Percentiles rank a stretch among this genome's conserved stretches.
phyloP scores from a whole-genome alignment of 1,140 invertebrate species.

The Grapholita molesta region DNA sequence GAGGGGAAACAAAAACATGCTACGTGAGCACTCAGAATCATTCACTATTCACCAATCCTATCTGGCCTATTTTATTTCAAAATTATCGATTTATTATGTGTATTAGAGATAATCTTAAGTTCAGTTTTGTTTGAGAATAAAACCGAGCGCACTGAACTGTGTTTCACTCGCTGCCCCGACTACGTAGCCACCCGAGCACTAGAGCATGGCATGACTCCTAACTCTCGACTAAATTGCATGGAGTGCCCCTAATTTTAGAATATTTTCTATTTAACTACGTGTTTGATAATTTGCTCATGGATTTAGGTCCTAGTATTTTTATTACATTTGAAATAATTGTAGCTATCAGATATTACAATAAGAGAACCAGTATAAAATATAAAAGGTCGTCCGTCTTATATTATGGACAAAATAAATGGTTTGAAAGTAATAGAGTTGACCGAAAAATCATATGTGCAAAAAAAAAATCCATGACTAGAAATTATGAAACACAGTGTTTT shows the following conservation, averaged over 20 bases:
- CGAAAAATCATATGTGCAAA: background rate
- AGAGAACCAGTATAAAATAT: too few relatives aligned
- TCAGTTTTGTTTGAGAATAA: slow-evolving; percentile 67
- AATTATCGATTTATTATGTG: slow-evolving; percentile 51
- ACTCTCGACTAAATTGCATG: slow-evolving; percentile 57
- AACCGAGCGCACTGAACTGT: slow-evolving; percentile 72
- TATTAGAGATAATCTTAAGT: slow-evolving; percentile 56
- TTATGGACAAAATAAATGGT: too few relatives aligned
- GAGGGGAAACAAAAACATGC: slow-evolving; percentile 29
- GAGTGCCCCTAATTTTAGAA: slow-evolving; percentile 23
- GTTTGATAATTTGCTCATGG: slow-evolving; percentile 35
- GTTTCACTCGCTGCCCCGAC: slow-evolving; percentile 70
- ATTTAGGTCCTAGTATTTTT: background rate
- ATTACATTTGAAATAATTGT: too few relatives aligned
- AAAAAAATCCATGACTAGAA: slow-evolving; percentile 8
- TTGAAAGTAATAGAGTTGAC: background rate
- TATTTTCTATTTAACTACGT: slow-evolving; percentile 28
- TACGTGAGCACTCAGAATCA: slow-evolving; percentile 54
- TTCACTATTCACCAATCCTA: slow-evolving; percentile 48
- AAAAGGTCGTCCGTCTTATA: too few relatives aligned
- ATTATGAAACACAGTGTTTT: slow-evolving; percentile 32
- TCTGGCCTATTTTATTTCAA: slow-evolving; percentile 51
- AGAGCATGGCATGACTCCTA: slow-evolving; percentile 64
- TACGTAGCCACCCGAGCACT: slow-evolving; percentile 51
- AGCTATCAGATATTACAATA: too few relatives aligned